Evolutionary conservation across 1,140 invertebrate genomes (phyloP).

Genomic region (Nymphalis io): DNA sequence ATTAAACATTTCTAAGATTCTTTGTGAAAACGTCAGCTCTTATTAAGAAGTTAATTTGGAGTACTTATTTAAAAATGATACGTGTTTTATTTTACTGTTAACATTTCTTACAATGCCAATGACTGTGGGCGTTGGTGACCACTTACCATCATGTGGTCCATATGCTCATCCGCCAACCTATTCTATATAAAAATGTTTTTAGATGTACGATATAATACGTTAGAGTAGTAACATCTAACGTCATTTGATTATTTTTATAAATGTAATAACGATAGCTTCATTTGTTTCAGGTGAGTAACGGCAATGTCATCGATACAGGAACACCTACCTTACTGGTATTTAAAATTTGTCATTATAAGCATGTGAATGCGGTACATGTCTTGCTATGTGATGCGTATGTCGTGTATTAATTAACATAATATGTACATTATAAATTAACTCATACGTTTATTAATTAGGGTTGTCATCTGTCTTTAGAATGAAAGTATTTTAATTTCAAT

Average conservation of each 20-base stretch:
- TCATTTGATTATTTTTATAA: neutral
- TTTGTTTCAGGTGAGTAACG: conserved; percentile 78
- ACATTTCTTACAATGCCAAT: too few species aligned
- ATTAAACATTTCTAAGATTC: conserved; percentile 1
- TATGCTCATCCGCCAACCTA: too few species aligned
- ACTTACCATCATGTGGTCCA: too few species aligned
- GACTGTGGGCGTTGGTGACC: too few species aligned
- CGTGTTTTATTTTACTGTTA: too few species aligned
- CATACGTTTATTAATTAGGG: conserved; percentile 1
- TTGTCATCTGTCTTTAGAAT: neutral
- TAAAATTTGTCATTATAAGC: conserved; percentile 63
- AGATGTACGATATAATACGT: too few species aligned
- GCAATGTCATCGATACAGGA: conserved; percentile 79
- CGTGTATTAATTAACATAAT: conserved; percentile 15
- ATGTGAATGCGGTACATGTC: conserved; percentile 51
- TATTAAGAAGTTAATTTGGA: neutral
- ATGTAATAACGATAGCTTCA: conserved; percentile 26
- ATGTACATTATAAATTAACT: conserved; percentile 29
- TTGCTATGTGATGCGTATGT: conserved; percentile 22
- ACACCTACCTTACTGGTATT: conserved; percentile 76
- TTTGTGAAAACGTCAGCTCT: neutral
- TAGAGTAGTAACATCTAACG: neutral
- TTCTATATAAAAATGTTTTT: too few species aligned
- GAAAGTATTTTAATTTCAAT: neutral
- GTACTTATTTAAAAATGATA: too few species aligned